Evolutionary conservation across 2,113 vertebrate genomes (phyloP).

Genomic region (Ramphastos sulfuratus): DNA sequence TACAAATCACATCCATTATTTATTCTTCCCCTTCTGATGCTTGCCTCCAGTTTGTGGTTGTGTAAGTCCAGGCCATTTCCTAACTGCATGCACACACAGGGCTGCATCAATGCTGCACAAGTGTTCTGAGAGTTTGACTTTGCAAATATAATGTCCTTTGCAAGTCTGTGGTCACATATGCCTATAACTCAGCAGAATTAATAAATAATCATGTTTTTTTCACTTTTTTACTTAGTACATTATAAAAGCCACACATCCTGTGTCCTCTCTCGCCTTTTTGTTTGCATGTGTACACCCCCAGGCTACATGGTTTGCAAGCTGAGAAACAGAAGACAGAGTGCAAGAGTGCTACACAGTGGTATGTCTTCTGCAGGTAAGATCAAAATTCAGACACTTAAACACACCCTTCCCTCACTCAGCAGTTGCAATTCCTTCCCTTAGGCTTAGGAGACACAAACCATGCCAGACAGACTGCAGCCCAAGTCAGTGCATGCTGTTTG

Average conservation of each 20-base stretch:
- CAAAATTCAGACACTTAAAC: not conserved
- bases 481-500: not conserved
- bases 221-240: not conserved
- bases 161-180: not conserved
- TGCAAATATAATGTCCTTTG: not conserved
- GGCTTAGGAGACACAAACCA: not conserved
- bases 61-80: not conserved
- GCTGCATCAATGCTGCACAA: not conserved
- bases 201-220: not conserved
- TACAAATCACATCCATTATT: accelerated
- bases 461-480: not conserved
- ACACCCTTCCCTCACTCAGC: not conserved
- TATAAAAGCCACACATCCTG: accelerated
- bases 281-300: not conserved
- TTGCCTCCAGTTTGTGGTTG: not conserved
- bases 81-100: not conserved
- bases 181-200: not conserved
- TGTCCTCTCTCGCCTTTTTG: not conserved
- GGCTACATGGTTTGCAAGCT: not conserved
- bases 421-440: not conserved
- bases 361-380: not conserved
- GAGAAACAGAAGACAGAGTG: not conserved
- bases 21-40: not conserved
- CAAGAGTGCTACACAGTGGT: not conserved
- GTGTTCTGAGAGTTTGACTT: not conserved